phyloP scores from a whole-genome alignment of 1,140 invertebrate genomes.

The Cyphomyrmex costatus region DNA sequence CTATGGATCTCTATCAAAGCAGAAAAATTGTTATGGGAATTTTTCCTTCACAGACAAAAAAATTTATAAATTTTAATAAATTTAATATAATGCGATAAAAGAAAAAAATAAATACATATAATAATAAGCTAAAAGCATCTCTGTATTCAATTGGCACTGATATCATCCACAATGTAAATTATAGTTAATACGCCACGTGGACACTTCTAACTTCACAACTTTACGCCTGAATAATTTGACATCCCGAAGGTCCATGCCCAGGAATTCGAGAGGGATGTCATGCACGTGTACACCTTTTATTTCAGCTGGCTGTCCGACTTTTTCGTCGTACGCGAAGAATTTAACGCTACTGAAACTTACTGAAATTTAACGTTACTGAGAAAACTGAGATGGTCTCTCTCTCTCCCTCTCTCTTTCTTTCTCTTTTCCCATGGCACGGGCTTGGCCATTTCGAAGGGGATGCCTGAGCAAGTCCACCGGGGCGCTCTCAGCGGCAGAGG shows the following conservation, averaged over 20 bases:
- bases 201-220: background rate
- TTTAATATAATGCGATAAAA: background rate
- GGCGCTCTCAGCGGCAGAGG: slow-evolving; percentile 16
- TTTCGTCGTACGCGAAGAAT: slow-evolving; percentile 57
- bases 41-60: background rate
- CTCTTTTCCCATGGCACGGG: background rate
- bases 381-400: background rate
- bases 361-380: slow-evolving; percentile 60
- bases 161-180: background rate
- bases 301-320: slow-evolving; percentile 16
- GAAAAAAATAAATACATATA: background rate
- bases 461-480: slow-evolving; percentile 14
- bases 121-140: background rate
- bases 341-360: slow-evolving; percentile 64
- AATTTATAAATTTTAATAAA: background rate
- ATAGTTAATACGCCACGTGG: background rate
- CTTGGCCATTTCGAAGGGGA: slow-evolving; percentile 16
- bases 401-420: background rate
- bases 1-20: background rate
- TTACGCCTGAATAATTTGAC: slow-evolving; percentile 33
- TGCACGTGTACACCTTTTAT: slow-evolving; percentile 41
- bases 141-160: background rate
- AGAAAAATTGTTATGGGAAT: background rate
- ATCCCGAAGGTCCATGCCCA: background rate
- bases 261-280: slow-evolving; percentile 20